Base-by-base conservation (phyloP, 2,888 invertebrate genomes). In the Sphinx pinastri region DNA sequence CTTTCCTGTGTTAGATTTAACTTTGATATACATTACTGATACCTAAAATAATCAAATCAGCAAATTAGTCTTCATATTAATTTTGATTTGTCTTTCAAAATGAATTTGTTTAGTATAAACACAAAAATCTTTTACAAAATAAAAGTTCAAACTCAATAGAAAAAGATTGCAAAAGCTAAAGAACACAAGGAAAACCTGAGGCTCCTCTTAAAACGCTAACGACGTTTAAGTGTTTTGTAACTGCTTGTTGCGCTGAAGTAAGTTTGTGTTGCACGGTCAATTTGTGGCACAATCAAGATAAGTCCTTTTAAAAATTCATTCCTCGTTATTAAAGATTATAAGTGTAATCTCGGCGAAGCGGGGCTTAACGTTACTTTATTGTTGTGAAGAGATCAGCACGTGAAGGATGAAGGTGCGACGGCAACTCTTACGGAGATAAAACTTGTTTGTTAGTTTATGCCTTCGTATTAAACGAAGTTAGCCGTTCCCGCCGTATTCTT, bases 371-470 rank as follows among this genome's bases (percentile, higher is more conserved):
- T 78, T 78, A 87, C 87, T 90, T 90, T 89, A 88, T 88, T 90
- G 89, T 91, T 89, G 86, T 83, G 83, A 82, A 82, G 86, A 89
- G 89, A 89, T 88, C 87, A 88, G 85, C 83, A 87, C 89, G 89
- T 89, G 91, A 90, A 88, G 89, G 91, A 92, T 92, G 90, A 91
- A 92, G 91, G 91, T 91, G 88, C 84, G 84, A 84, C 83, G 81
- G 79, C 77, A 91, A 91, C 88, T 91, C 89, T 81, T 78, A 82
- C 80, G 81, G 81, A 88, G 92, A 91, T 92, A 92, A 92, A 90
- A 91, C 90, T 92, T 93, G 91, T 91, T 91, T 90, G 88, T 88
- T 89, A 89, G 86, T 92, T 82, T 86, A 84, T 84, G 81, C 80
- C 77, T 81, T 77, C 77, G 81, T 83, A 84, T 84, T 86, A 86